Percentiles rank a stretch among this genome's conserved stretches.
Evolutionary conservation across 2,888 invertebrate species (phyloP).

Genomic region (Synergus itoensis): DNA sequence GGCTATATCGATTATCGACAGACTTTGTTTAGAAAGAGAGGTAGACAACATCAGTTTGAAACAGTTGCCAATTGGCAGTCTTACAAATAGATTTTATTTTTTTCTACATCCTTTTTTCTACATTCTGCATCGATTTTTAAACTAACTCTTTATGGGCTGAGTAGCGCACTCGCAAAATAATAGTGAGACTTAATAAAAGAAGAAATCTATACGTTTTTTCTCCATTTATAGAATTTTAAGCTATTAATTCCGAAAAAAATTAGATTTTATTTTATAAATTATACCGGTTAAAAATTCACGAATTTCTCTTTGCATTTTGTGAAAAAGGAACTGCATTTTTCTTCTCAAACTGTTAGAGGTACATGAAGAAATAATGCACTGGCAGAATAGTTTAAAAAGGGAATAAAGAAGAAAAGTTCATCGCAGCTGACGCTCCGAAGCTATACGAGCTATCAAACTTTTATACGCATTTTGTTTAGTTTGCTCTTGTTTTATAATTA

Average conservation of each 20-base stretch:
- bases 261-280: neutral
- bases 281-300: too few relatives aligned
- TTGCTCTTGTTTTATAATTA: too few relatives aligned
- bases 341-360: conserved; percentile 4
- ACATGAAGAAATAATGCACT: conserved; percentile 6
- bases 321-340: neutral
- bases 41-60: conserved; percentile 14
- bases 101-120: too few relatives aligned
- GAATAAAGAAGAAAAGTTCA: conserved; percentile 18
- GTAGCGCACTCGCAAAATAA: neutral
- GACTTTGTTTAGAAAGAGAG: conserved; percentile 6
- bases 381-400: conserved; percentile 11
- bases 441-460: conserved; percentile 14
- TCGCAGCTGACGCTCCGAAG: conserved; percentile 16
- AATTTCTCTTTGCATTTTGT: neutral
- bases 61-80: conserved; percentile 23
- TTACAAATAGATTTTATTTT: conserved; percentile 8
- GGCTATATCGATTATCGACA: conserved; percentile 34
- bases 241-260: too few relatives aligned
- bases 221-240: neutral
- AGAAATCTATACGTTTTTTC: neutral
- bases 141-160: neutral
- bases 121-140: conserved; percentile 6
- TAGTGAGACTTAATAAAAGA: neutral
- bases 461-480: neutral